Evolutionary conservation across 2,888 invertebrate species (phyloP).

Genomic region (Meliscaeva auricollis): DNA sequence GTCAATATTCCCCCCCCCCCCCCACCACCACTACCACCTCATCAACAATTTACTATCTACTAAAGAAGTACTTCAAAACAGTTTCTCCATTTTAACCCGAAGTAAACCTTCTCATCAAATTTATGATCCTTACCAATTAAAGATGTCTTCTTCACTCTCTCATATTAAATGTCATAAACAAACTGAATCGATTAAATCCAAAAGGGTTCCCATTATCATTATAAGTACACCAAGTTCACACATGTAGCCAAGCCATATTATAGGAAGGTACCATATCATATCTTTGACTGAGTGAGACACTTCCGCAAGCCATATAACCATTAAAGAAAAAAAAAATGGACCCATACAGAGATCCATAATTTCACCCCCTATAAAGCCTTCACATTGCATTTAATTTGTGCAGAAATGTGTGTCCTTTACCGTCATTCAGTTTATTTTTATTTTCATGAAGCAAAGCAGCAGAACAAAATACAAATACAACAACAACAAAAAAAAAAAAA

Average conservation of each 20-base stretch:
- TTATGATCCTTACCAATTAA: constrained; percentile 18
- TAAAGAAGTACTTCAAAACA: constrained; percentile 3
- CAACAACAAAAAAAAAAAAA: constrained; percentile 3
- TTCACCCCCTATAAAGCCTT: constrained; percentile 24
- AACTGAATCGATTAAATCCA: constrained; percentile 56
- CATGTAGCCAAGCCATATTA: too few relatives aligned
- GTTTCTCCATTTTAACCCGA: neutral
- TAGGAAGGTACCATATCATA: too few relatives aligned
- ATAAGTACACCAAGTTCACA: constrained; percentile 19
- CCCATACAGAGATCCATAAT: constrained; percentile 38
- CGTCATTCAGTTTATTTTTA: constrained; percentile 35
- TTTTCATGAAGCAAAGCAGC: constrained; percentile 40
- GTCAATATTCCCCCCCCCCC: too few relatives aligned
- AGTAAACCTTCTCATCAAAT: constrained; percentile 1
- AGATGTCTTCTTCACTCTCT: neutral
- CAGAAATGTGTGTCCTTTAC: constrained; percentile 40
- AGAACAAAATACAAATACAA: neutral
- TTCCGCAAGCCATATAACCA: neutral
- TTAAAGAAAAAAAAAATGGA: neutral
- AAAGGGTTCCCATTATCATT: constrained; percentile 39
- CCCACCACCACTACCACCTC: too few relatives aligned
- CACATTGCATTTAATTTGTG: constrained; percentile 62
- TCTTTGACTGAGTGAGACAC: constrained; percentile 36
- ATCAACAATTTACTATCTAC: too few relatives aligned
- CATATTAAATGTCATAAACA: constrained; percentile 41